These are phyloP conservation scores for Muscidifurax raptorellus DNA, from an alignment of 1,140 invertebrate species.

Conservation along the genomic window DNA sequence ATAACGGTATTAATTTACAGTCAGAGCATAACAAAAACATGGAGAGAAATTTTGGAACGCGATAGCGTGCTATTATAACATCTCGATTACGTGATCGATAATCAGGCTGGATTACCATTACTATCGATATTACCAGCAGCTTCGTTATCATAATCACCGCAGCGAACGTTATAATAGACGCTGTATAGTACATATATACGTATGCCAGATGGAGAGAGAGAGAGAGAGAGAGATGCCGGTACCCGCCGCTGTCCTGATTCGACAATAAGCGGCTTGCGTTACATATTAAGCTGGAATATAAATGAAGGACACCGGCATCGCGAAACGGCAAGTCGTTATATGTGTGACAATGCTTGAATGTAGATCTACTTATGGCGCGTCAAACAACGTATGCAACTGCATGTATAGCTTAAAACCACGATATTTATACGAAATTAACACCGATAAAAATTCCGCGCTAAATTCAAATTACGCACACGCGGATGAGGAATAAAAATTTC, in stretches of 20 bases:
- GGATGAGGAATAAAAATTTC: not conserved
- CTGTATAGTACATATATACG: not conserved
- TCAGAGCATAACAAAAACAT: no score
- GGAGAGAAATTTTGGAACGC: no score
- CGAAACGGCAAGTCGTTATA: no score
- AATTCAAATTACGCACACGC: not conserved
- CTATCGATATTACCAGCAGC: not conserved
- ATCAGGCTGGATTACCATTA: not conserved
- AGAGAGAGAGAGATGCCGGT: not conserved
- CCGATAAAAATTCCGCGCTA: not conserved
- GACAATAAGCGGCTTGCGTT: constrained; percentile 8
- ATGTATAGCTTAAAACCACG: no score
- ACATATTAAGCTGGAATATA: not conserved
- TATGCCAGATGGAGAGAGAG: no score
- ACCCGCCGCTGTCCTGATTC: not conserved
- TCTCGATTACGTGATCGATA: not conserved
- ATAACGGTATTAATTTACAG: no score
- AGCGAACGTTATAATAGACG: not conserved
- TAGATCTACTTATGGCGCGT: not conserved
- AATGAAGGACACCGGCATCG: not conserved
- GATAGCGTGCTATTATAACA: not conserved
- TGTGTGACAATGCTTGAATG: not conserved
- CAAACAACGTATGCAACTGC: no score
- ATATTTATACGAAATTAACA: no score
- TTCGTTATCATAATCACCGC: constrained; percentile 25